Base-by-base conservation (phyloP, 1,140 invertebrate species). In the Asbolus verrucosus region DNA sequence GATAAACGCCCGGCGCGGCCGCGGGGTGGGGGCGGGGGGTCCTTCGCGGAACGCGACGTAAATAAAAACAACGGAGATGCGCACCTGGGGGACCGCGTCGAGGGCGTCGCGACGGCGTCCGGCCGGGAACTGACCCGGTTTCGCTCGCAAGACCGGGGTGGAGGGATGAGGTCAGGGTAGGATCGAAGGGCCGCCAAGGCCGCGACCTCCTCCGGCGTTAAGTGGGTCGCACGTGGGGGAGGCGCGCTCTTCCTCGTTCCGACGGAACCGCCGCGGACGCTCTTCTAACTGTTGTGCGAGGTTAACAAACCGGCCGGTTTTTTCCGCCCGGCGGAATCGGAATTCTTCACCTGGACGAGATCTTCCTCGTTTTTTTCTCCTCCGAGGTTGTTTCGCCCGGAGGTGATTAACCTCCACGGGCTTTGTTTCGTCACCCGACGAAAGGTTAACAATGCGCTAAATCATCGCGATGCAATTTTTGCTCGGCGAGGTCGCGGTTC, bases 41-140 rank as follows among this genome's bases (percentile, higher is more conserved):
- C 54, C 33, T 69, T 61, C 50, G 21, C 27, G 27, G 38, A 30
- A 41, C 33, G 38, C 70, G 11, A 36, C 67, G 73, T 74, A 54
- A 54, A 54, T 54, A 54, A 54, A 54, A 54, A 54, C 46, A 54
- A n/a, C n/a, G n/a, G n/a, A n/a, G n/a, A n/a, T n/a, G n/a, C n/a
- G n/a, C n/a, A n/a, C n/a, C n/a, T n/a, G n/a, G n/a, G n/a, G n/a
- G n/a, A n/a, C n/a, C n/a, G n/a, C n/a, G n/a, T 36, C 63, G 33
- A 39, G 14, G 63, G 54, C 39, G 31, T 9, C 27, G 24, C 18
- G 18, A 31, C 38, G 38, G 13, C 16, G 15, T n/a, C 16, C 41
- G 18, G n/a, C n/a, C 21, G 19, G 21, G 39, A 13, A 9, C 36
- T 72, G 70, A 68, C 70, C 70, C 14, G 68, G 68, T 68, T 72